Evolutionary conservation across 2,113 vertebrate genomes (phyloP).

Genomic region (Spheniscus mendiculus): DNA sequence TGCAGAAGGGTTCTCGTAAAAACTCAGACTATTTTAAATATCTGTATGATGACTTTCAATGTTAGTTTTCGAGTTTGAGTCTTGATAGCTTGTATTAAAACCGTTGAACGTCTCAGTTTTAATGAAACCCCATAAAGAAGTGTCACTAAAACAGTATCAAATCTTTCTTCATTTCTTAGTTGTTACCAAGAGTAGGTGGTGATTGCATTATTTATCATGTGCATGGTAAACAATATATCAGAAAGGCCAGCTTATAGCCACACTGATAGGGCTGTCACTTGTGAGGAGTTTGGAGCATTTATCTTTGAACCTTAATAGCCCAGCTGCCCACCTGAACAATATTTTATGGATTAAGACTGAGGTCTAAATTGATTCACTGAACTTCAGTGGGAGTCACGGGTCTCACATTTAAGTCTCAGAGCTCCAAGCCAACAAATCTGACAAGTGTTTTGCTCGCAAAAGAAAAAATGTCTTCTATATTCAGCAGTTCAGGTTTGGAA

Average conservation of each 20-base stretch:
- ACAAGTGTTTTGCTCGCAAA: not conserved
- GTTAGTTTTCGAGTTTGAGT: not conserved
- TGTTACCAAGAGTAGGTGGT: not conserved
- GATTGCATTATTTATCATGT: not conserved
- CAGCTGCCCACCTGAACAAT: not conserved
- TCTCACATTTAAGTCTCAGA: not conserved
- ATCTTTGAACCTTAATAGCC: not conserved
- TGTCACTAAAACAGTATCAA: not conserved
- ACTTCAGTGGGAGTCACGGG: not conserved
- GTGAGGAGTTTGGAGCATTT: not conserved
- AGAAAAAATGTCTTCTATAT: not conserved
- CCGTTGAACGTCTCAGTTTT: not conserved
- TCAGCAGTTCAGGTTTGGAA: not conserved
- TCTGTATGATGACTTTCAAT: not conserved
- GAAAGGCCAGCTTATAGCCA: not conserved
- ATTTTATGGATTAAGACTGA: not conserved
- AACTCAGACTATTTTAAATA: not conserved
- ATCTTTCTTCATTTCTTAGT: not conserved
- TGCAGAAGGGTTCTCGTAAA: not conserved
- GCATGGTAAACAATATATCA: not conserved
- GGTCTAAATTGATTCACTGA: not conserved
- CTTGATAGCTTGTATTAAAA: not conserved
- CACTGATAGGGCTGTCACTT: not conserved
- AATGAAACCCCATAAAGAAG: not conserved
- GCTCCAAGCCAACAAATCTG: not conserved